Evolutionary conservation across 2,888 invertebrate species (phyloP).

Genomic region (Cantharis rustica): DNA sequence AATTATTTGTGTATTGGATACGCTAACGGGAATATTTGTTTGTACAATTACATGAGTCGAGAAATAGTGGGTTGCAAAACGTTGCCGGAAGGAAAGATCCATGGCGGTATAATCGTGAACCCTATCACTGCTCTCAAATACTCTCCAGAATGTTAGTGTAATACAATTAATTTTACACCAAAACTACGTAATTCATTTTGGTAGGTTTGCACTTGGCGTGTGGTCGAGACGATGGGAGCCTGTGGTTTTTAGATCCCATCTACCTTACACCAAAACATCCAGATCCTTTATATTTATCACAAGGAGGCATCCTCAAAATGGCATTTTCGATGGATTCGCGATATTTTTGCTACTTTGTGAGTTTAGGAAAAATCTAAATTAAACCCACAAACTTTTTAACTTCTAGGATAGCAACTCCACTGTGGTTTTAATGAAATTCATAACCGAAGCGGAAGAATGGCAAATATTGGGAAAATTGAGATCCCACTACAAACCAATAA

Average conservation of each 20-base stretch:
- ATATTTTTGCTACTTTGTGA: conserved; percentile 64
- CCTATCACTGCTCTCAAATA: conserved; percentile 58
- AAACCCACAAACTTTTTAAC: conserved; percentile 8
- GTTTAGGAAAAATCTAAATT: conserved; percentile 31
- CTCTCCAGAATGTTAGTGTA: conserved; percentile 60
- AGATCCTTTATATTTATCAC: conserved; percentile 58
- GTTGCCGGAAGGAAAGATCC: conserved; percentile 21
- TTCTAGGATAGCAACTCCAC: conserved; percentile 60
- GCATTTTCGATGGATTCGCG: conserved; percentile 60
- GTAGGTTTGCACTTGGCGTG: conserved; percentile 63
- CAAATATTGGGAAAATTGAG: conserved; percentile 64
- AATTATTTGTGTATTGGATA: conserved; percentile 59
- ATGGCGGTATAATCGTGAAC: neutral
- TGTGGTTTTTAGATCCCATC: conserved; percentile 66
- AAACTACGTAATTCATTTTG: neutral
- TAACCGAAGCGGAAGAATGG: conserved; percentile 56
- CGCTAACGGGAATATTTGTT: conserved; percentile 56
- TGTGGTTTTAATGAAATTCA: conserved; percentile 59
- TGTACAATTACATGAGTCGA: conserved; percentile 55
- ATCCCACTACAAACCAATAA: conserved; percentile 64
- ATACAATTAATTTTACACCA: neutral
- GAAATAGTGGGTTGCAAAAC: conserved; percentile 34
- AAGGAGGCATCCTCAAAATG: conserved; percentile 58
- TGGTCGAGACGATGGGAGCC: conserved; percentile 63
- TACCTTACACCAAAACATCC: conserved; percentile 57